Base-by-base conservation (phyloP, 2,888 invertebrate species). In the Euplagia quadripunctaria region DNA sequence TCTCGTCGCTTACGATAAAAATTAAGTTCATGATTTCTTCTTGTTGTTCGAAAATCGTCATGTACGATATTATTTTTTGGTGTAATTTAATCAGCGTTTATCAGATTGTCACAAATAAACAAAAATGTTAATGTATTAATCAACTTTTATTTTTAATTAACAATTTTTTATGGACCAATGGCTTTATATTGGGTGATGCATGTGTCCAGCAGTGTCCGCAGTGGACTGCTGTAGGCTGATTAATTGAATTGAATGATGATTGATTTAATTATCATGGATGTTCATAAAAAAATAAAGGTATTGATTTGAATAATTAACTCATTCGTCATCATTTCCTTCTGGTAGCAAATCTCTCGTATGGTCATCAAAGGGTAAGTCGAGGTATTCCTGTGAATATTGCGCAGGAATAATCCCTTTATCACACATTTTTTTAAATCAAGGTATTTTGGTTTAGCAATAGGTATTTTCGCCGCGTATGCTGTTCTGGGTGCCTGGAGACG, bases 401-500 rank as follows among this genome's bases (percentile, higher is more conserved):
- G n/a, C n/a, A n/a, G n/a, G n/a, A n/a, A n/a, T n/a, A n/a, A n/a
- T n/a, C n/a, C n/a, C n/a, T n/a, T n/a, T n/a, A n/a, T n/a, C n/a
- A n/a, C n/a, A n/a, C n/a, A n/a, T n/a, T n/a, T n/a, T n/a, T n/a
- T n/a, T n/a, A n/a, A n/a, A n/a, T n/a, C n/a, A n/a, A n/a, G 55
- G n/a, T 55, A 55, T 55, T 55, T 55, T 55, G 55, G n/a, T 55
- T 55, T 55, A 55, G 55, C 55, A 68, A 68, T 68, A 68, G 68
- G 58, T 68, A 68, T 68, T 68, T 68, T 68, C 43, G 58, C 68
- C 58, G 68, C 8, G 43, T 68, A 68, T 43, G 68, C 68, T 17
- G 68, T 58, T 43, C 55, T 68, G 58, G 58, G 58, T 42, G 68
- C 68, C 68, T 68, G 68, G 58, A 68, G 68, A 20, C 68, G 68